Base-by-base conservation (phyloP, 2,113 vertebrate genomes). In the Larimichthys crocea region DNA sequence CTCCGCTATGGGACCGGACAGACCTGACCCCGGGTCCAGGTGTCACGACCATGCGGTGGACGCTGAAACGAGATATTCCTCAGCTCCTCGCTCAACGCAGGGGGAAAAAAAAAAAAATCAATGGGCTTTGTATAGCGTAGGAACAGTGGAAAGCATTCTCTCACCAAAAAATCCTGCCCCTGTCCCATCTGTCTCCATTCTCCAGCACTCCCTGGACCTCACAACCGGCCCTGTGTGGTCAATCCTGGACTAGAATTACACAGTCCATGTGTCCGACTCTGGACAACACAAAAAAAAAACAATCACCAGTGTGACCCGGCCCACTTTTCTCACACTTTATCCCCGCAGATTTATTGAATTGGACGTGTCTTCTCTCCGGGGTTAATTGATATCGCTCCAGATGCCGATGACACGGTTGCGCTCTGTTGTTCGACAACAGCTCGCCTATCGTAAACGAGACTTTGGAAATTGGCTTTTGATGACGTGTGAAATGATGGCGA, bases 141-240 rank as follows among this genome's bases (percentile, higher is more conserved):
- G 87, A 95, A 93, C 93, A 94, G 90, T 86, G 89, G 81, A 87
- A 76, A 87, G 84, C 90, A 90, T 93, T 94, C 91, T 95, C 86
- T 81, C 60, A 55, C 74, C 75, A 74, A 79, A 91, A 93, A 87
- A 70, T 67, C 61, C 75, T 82, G 64, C 88, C 85, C 86, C 88
- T 86, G 65, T 82, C 89, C 94, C 95, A 96, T 96, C 95, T 95
- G 94, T 94, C 93, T 91, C 87, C 65, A 80, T 86, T 84, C 88
- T 87, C 55, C 64, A 56, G 66, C 68, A 62, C 80, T 88, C 89
- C 68, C 79, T 8, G 82, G 88, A 86, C 85, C 88, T 85, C 86
- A 91, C 87, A 92, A 89, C 75, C 77, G 64, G 86, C 88, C 83
- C 86, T 92, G 91, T 94, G 92, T 92, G 93, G 89, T 92, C 93